These are phyloP conservation scores for Caenorhabditis zanzibari DNA, from an alignment of 2,888 invertebrate genomes.

Conservation along the genomic window DNA sequence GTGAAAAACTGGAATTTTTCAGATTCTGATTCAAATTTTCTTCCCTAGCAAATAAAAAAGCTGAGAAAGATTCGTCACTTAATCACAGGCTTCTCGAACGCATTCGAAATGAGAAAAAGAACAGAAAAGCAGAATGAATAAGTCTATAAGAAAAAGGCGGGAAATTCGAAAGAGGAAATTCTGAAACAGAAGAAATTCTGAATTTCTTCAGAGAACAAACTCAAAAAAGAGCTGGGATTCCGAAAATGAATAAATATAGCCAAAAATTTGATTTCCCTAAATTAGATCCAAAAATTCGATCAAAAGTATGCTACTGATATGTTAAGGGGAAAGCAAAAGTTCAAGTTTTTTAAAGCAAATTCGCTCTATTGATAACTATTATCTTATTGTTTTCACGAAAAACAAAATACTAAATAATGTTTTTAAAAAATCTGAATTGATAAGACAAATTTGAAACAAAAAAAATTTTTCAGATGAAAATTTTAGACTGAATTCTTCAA, in stretches of 20 bases:
- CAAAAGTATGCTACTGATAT: neutral
- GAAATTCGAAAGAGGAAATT: neutral
- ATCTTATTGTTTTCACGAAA: no score
- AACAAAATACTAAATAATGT: no score
- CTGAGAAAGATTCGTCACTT: no score
- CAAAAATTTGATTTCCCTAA: neutral
- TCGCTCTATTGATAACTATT: no score
- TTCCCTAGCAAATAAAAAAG: no score
- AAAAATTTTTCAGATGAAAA: no score
- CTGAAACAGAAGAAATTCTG: neutral
- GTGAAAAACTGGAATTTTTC: no score
- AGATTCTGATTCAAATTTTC: no score
- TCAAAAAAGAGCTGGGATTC: neutral
- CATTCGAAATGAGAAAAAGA: neutral
- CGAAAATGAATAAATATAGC: constrained; percentile 10
- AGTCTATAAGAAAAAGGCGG: neutral
- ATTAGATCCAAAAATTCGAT: neutral
- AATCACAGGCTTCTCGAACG: no score
- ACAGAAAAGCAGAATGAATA: neutral
- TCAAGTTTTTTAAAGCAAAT: neutral
- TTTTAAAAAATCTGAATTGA: no score
- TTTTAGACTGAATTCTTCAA: no score
- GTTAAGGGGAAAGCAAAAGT: constrained; percentile 1
- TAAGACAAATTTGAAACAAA: no score
- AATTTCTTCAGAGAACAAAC: neutral